Evolutionary conservation across 2,113 vertebrate genomes (phyloP).

Genomic region (Cettia cetti): DNA sequence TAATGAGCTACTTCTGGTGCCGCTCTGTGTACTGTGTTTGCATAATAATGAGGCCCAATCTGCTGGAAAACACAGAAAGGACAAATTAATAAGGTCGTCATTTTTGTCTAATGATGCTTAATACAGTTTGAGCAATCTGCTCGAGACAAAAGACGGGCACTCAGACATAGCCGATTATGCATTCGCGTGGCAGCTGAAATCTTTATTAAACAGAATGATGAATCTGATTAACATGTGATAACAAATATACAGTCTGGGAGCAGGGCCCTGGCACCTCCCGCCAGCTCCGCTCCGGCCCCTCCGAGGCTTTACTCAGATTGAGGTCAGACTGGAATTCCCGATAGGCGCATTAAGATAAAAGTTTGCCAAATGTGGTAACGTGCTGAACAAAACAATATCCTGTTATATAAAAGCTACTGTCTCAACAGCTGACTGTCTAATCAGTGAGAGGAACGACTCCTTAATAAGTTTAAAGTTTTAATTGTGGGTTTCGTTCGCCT

Average conservation of each 20-base stretch:
- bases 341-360: slow-evolving; percentile 75
- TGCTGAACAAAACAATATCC: slow-evolving; percentile 63
- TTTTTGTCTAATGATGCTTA: slow-evolving; percentile 76
- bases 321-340: slow-evolving; percentile 77
- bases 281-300: slow-evolving; percentile 53
- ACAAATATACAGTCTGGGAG: slow-evolving; percentile 72
- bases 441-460: slow-evolving; percentile 33
- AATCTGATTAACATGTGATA: slow-evolving; percentile 79
- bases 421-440: slow-evolving; percentile 58
- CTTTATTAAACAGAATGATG: slow-evolving; percentile 79
- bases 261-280: slow-evolving; percentile 59
- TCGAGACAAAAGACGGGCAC: slow-evolving; percentile 72
- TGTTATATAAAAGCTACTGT: slow-evolving; percentile 44
- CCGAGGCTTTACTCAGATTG: slow-evolving; percentile 79
- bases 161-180: slow-evolving; percentile 75
- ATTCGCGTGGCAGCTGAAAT: slow-evolving; percentile 76
- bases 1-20: slow-evolving; percentile 69
- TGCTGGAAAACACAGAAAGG: slow-evolving; percentile 75
- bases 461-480: slow-evolving; percentile 47
- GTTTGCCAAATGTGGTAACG: slow-evolving; percentile 71
- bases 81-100: slow-evolving; percentile 75
- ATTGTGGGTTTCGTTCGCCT: slow-evolving; percentile 9
- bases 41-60: slow-evolving; percentile 77
- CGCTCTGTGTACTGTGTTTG: slow-evolving; percentile 67
- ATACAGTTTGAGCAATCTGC: slow-evolving; percentile 80